Conservation (phyloP, 2,113 vertebrate genomes). For the Pandion haliaetus region DNA sequence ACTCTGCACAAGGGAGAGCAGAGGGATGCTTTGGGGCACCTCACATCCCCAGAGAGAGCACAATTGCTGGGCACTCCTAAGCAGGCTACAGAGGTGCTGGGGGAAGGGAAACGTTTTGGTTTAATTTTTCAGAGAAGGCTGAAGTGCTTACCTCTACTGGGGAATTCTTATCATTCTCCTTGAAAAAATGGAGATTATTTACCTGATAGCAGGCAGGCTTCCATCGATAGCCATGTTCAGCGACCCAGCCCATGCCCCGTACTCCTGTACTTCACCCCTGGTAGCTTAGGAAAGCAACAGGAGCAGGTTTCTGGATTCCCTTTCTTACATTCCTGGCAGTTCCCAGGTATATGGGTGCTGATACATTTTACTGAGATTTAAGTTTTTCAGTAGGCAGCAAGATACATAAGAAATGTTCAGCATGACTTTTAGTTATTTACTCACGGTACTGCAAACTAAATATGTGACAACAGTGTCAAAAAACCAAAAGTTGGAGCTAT, state of each 20-base stretch:
- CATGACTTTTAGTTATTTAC: neutral
- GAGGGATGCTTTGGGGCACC: neutral
- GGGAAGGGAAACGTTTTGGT: neutral
- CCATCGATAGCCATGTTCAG: rapidly evolving
- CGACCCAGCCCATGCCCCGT: neutral
- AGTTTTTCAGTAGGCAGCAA: neutral
- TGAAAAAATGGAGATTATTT: neutral
- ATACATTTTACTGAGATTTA: neutral
- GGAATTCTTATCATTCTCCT: neutral
- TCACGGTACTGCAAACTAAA: neutral
- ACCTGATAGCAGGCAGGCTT: neutral
- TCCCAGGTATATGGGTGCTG: neutral
- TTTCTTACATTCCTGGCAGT: neutral
- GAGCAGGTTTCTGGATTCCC: neutral
- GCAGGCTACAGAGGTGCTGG: neutral
- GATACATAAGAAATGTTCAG: neutral
- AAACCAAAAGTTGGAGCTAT: rapidly evolving
- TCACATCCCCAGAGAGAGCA: neutral
- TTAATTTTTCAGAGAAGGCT: neutral
- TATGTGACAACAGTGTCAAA: neutral
- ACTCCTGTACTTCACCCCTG: neutral
- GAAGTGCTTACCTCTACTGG: neutral
- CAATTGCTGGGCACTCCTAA: neutral
- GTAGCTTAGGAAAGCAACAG: neutral
- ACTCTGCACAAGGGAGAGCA: neutral